A percentile compares a stretch with the other conserved stretches of the same genome.
Evolutionary conservation across 2,113 vertebrate genomes (phyloP).

Genomic region (Tragulus kanchil): DNA sequence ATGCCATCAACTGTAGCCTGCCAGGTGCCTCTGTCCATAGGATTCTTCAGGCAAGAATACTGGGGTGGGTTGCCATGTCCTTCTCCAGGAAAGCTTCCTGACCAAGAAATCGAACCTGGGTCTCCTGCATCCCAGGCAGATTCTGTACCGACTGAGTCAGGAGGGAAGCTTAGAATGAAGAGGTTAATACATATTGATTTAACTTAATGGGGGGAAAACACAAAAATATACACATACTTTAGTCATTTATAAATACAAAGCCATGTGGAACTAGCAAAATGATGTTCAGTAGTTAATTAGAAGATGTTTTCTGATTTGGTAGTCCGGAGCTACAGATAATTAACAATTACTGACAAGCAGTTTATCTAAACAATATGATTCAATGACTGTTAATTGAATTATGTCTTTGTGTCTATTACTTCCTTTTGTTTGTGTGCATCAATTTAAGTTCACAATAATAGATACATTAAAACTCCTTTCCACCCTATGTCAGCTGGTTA

Average conservation of each 20-base stretch:
- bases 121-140: too few relatives aligned
- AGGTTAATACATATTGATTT: constrained; percentile 18
- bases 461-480: constrained; percentile 65
- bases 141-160: too few relatives aligned
- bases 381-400: constrained; percentile 59
- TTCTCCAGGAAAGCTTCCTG: too few relatives aligned
- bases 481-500: not conserved
- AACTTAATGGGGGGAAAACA: not conserved
- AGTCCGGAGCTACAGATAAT: constrained; percentile 34
- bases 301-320: constrained; percentile 62
- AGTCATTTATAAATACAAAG: constrained; percentile 52
- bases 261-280: constrained; percentile 2
- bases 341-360: constrained; percentile 51
- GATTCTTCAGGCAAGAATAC: too few relatives aligned
- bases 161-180: constrained; percentile 5
- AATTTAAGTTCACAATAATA: constrained; percentile 61
- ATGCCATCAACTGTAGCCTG: too few relatives aligned
- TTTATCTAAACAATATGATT: constrained; percentile 33
- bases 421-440: constrained; percentile 49
- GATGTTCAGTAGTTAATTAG: constrained; percentile 35
- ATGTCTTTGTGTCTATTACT: constrained; percentile 52
- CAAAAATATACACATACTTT: not conserved
- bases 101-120: too few relatives aligned
- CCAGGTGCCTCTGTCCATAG: too few relatives aligned
- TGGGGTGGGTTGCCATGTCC: too few relatives aligned